Percentiles rank a stretch among this genome's conserved stretches.
These are phyloP conservation scores for Camelus dromedarius DNA, from an alignment of 2,113 vertebrate genomes.

Conservation along the genomic window DNA sequence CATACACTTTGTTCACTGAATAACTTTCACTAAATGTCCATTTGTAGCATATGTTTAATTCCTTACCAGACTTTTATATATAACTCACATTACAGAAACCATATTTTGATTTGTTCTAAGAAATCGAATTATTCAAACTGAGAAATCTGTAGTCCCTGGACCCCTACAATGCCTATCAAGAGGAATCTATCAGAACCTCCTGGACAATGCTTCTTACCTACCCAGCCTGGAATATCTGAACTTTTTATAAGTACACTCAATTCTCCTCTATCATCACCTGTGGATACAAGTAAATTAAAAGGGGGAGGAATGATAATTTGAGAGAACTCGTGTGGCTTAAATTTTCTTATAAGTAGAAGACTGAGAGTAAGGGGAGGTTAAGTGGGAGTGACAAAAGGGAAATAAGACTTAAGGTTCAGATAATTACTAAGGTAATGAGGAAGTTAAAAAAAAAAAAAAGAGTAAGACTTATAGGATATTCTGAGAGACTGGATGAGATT, in stretches of 20 bases:
- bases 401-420: not conserved
- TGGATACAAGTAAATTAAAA: conserved; percentile 12
- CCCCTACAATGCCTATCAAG: not conserved
- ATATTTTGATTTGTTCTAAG: not conserved
- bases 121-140: not conserved
- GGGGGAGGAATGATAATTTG: not conserved
- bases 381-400: not conserved
- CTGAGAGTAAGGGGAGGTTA: not conserved
- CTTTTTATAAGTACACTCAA: not conserved
- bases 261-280: not conserved
- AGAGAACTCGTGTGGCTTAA: not conserved
- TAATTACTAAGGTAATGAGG: not conserved
- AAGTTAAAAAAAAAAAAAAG: not conserved
- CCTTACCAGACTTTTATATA: not conserved
- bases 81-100: not conserved
- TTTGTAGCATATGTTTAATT: not conserved
- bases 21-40: not conserved
- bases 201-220: not conserved
- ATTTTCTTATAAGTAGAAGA: not conserved
- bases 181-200: not conserved
- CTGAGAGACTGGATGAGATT: not conserved
- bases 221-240: not conserved
- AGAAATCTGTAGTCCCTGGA: not conserved
- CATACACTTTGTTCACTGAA: not conserved
- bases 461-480: not conserved